Evolutionary conservation across 2,797 vertebrate genomes (phyloP), one percentile per base, ranked within the genome.

Genomic region (Coranthus polyacanthus): DNA sequence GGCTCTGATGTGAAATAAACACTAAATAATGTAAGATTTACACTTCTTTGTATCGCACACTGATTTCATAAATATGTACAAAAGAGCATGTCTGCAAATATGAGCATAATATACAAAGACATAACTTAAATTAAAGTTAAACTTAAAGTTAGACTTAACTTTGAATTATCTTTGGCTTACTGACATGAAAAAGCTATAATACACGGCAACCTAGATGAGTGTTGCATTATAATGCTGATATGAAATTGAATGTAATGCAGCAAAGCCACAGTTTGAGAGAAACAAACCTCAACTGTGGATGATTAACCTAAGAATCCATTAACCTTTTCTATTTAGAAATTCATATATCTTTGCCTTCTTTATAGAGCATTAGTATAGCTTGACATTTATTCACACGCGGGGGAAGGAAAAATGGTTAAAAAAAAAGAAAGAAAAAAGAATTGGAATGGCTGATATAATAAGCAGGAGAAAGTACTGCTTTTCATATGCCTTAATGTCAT

Each of bases 21-120:
- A 92, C 89, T 92, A 89, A 94, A 93, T 94, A 88, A 93, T 92
- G 89, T 85, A 92, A 83, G 44, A 78, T 72, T 43, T 36, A 50
- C 65, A 51, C 67, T 54, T 81, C 43, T 47, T 32, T 24, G 18
- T 45, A 21, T 13, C 55, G 22, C 41, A 59, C 51, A 60, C 51
- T 20, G 41, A 43, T 74, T 74, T 82, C 71, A 85, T 87, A 78
- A 89, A 89, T 87, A 87, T 89, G 80, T 80, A 60, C 20, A 7
- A 58, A 54, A 49, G 32, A 57, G 26, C 37, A 45, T 49, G 68
- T 72, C 58, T 69, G 53, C 45, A 72, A 71, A 73, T 32, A 49
- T 69, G 51, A 80, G 75, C 68, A 76, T 68, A 53, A 83, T 68
- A 52, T 47, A 7, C 7, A 21, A 6, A 5, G 34, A 29, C 52